These are phyloP conservation scores for Drosophila formosana DNA, from an alignment of 2,888 invertebrate genomes.

Conservation along the genomic window DNA sequence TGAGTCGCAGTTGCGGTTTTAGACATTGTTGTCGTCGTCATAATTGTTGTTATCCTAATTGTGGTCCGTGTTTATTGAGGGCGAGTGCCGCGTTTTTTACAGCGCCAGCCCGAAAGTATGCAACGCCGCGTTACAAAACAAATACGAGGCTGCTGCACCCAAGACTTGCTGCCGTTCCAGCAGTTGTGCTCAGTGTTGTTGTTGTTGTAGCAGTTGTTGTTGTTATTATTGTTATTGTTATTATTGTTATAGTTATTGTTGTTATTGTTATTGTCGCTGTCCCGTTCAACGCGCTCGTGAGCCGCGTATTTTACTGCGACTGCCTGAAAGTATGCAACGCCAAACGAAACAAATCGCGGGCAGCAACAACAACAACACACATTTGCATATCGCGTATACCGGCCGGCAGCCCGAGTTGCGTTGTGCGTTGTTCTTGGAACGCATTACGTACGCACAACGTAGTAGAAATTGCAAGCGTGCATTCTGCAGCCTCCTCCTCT, in stretches of 20 bases:
- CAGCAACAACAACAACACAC: background rate
- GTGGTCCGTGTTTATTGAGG: background rate
- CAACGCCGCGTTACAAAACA: conserved; percentile 1
- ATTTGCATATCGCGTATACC: conserved; percentile 17
- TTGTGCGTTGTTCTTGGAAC: background rate
- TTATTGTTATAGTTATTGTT: no score
- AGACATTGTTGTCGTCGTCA: background rate
- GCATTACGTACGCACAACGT: background rate
- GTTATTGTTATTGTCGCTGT: no score
- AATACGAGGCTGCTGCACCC: no score
- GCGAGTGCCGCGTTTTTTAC: background rate
- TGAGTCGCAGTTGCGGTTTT: background rate
- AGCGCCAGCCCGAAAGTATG: conserved; percentile 7
- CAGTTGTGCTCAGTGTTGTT: no score
- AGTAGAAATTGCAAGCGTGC: background rate
- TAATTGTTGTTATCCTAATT: background rate
- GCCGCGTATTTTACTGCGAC: background rate
- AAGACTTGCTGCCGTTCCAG: no score
- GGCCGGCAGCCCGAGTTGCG: conserved; percentile 17
- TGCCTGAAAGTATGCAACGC: conserved; percentile 14
- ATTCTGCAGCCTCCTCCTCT: background rate
- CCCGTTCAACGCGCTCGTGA: background rate
- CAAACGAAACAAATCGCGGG: background rate
- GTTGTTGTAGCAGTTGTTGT: no score
- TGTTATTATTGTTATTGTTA: no score